phyloP scores from a whole-genome alignment of 2,797 vertebrate genomes.

The Cynopterus sphinx region DNA sequence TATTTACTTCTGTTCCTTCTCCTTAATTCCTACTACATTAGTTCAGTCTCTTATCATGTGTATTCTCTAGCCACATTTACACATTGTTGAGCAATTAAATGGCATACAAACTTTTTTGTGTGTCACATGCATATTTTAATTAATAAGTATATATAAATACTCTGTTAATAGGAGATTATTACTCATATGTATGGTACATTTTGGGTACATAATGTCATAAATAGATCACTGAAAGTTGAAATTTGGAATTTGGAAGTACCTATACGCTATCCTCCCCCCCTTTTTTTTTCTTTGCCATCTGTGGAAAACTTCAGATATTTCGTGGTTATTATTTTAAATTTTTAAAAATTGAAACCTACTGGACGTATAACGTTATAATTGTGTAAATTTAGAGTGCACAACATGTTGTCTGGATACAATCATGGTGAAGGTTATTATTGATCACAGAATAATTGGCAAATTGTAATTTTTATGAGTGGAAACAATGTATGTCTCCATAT shows the following conservation, averaged over 20 bases:
- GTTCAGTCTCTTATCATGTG: background rate
- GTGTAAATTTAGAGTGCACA: background rate
- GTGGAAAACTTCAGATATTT: background rate
- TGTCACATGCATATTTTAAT: background rate
- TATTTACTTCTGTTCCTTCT: background rate
- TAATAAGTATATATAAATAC: background rate
- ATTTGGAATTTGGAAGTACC: slow-evolving; percentile 10
- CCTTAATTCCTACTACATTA: background rate
- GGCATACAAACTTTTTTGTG: background rate
- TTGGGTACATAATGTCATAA: background rate
- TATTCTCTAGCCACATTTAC: background rate
- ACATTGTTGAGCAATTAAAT: background rate
- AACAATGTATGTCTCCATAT: background rate
- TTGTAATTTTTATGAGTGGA: background rate
- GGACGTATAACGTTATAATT: background rate
- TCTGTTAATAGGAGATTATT: background rate
- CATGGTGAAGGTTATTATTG: background rate
- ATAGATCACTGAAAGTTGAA: background rate
- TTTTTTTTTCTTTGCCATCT: background rate
- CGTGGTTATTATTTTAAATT: background rate
- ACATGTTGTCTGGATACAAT: background rate
- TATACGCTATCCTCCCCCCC: background rate
- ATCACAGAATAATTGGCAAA: background rate
- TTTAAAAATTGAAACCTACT: background rate
- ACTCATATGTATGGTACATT: background rate